A percentile compares a stretch with the other conserved stretches of the same genome.
These are phyloP conservation scores for Connochaetes taurinus DNA, from an alignment of 2,113 vertebrate species.

Conservation along the genomic window DNA sequence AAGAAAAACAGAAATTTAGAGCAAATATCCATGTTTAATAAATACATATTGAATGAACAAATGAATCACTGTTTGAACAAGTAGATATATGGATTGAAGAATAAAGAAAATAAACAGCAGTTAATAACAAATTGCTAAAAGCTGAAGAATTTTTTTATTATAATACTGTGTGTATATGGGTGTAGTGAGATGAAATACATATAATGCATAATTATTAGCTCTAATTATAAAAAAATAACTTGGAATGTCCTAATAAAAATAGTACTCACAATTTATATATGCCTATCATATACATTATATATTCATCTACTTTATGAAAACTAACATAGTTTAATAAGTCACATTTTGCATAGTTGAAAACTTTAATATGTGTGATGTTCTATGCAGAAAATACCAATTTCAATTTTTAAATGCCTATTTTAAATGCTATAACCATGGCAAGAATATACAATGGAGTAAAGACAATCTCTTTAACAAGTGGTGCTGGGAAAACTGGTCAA, in stretches of 20 bases:
- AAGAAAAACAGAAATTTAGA: not conserved
- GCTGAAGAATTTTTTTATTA: not conserved
- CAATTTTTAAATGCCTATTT: not conserved
- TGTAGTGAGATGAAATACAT: not conserved
- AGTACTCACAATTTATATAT: not conserved
- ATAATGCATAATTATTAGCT: not conserved
- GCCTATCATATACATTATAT: not conserved
- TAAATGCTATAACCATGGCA: not conserved
- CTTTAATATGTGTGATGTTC: not conserved
- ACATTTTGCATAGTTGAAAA: rapidly evolving
- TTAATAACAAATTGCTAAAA: not conserved
- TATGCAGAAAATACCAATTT: not conserved
- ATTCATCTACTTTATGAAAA: not conserved
- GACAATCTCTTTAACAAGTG: too few species aligned
- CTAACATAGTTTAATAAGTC: not conserved
- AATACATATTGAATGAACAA: not conserved
- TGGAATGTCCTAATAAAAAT: not conserved
- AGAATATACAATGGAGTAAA: too few species aligned
- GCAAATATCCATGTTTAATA: not conserved
- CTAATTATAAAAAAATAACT: not conserved
- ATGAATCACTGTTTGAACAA: not conserved
- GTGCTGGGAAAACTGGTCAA: too few species aligned
- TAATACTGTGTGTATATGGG: not conserved
- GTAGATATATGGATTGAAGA: not conserved
- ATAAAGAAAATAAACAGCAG: not conserved